Percentiles rank a stretch among this genome's conserved stretches.
Evolutionary conservation across 2,888 invertebrate species (phyloP).

Genomic region (Alsophila aescularia): DNA sequence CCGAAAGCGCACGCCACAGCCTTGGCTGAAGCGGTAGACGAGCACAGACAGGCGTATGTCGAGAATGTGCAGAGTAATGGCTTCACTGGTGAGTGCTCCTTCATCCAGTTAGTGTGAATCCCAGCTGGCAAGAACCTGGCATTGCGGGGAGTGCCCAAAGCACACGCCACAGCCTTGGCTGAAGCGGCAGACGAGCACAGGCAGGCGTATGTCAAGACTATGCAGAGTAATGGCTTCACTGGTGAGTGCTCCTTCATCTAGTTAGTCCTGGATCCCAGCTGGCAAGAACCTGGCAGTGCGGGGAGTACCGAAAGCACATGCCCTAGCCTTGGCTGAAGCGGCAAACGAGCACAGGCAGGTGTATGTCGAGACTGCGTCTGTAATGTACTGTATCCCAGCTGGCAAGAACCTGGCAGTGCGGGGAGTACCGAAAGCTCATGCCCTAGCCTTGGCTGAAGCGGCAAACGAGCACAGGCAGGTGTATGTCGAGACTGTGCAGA

Average conservation of each 20-base stretch:
- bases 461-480: conserved; percentile 55
- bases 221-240: conserved; percentile 59
- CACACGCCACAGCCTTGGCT: conserved; percentile 68
- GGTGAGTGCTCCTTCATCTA: too few species aligned
- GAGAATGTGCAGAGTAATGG: conserved; percentile 51
- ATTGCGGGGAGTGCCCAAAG: conserved; percentile 70
- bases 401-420: conserved; percentile 71
- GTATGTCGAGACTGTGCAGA: conserved; percentile 49
- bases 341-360: conserved; percentile 55
- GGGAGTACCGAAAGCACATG: conserved; percentile 72
- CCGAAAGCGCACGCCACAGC: conserved; percentile 71
- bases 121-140: conserved; percentile 70
- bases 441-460: conserved; percentile 65
- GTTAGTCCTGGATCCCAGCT: too few species aligned
- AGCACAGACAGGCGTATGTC: conserved; percentile 52
- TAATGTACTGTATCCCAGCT: conserved; percentile 62
- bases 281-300: conserved; percentile 71
- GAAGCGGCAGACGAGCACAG: conserved; percentile 60
- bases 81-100: conserved; percentile 69
- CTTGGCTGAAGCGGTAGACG: conserved; percentile 64
- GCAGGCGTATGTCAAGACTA: conserved; percentile 51
- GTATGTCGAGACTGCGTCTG: conserved; percentile 43
- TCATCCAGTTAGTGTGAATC: too few species aligned
- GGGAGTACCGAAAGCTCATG: conserved; percentile 72
- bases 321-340: conserved; percentile 65